phyloP scores from a whole-genome alignment of 2,113 vertebrate species.

The Malurus cyaneus region DNA sequence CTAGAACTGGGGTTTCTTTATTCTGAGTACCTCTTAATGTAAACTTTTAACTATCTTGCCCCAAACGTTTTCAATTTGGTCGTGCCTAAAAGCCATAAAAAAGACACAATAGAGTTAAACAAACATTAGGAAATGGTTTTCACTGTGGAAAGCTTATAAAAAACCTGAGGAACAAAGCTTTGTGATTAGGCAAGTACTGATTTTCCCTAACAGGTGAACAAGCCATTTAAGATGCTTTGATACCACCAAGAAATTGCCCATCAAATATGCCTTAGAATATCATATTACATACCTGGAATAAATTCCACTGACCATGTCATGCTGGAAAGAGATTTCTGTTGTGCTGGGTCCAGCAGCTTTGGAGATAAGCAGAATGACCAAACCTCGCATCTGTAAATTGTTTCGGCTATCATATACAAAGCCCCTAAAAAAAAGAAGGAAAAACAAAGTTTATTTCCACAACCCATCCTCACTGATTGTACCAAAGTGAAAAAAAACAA shows the following conservation, averaged over 20 bases:
- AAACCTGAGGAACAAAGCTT: neutral
- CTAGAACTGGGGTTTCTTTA: neutral
- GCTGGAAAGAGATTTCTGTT: conserved; percentile 70
- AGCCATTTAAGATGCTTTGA: neutral
- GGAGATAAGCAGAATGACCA: conserved; percentile 91
- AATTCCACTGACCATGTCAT: conserved; percentile 93
- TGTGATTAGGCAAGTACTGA: neutral
- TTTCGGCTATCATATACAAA: conserved; percentile 89
- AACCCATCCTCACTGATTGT: neutral
- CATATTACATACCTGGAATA: conserved; percentile 87
- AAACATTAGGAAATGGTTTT: neutral
- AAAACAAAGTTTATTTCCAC: neutral
- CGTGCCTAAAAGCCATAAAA: neutral
- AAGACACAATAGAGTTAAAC: neutral
- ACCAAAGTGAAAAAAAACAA: neutral
- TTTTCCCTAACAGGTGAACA: neutral
- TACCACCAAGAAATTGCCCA: neutral
- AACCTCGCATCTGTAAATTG: conserved; percentile 90
- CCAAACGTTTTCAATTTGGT: neutral
- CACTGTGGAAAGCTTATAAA: neutral
- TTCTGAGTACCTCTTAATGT: neutral
- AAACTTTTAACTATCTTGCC: neutral
- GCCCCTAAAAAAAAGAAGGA: conserved; percentile 76
- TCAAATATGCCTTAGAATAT: neutral
- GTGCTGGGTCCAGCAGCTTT: conserved; percentile 90